Evolutionary conservation across 1,140 invertebrate genomes (phyloP).

Genomic region (Bilobella aurantiaca): DNA sequence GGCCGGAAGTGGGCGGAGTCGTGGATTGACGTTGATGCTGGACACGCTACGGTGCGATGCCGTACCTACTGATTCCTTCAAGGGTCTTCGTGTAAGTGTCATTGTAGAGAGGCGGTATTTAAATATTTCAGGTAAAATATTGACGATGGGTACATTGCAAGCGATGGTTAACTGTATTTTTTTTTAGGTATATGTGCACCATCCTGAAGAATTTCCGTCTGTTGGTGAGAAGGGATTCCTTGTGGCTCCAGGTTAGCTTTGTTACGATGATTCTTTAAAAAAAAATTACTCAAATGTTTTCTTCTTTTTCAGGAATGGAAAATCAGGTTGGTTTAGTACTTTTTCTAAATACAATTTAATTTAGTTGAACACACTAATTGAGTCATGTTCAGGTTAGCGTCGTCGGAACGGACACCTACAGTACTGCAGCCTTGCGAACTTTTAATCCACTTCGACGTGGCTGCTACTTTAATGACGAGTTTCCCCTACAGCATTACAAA

Average conservation of each 20-base stretch:
- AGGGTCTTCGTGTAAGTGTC: constrained; percentile 23
- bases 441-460: constrained; percentile 18
- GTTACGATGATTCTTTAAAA: too few species aligned
- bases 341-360: not conserved
- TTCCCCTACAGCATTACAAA: constrained; percentile 28
- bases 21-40: constrained; percentile 33
- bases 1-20: constrained; percentile 32
- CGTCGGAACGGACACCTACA: constrained; percentile 27
- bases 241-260: constrained; percentile 32
- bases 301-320: constrained; percentile 13
- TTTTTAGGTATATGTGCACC: constrained; percentile 30
- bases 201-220: constrained; percentile 33
- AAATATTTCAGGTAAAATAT: not conserved
- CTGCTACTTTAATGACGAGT: constrained; percentile 32
- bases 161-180: not conserved
- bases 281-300: constrained; percentile 12
- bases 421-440: constrained; percentile 17
- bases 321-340: constrained; percentile 26
- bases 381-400: not conserved
- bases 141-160: not conserved
- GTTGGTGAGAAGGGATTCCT: constrained; percentile 33
- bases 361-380: not conserved
- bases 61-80: constrained; percentile 32
- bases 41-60: constrained; percentile 32
- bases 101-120: too few species aligned